Base-by-base conservation (phyloP, 1,140 invertebrate species). In the Drosophila sp. region DNA sequence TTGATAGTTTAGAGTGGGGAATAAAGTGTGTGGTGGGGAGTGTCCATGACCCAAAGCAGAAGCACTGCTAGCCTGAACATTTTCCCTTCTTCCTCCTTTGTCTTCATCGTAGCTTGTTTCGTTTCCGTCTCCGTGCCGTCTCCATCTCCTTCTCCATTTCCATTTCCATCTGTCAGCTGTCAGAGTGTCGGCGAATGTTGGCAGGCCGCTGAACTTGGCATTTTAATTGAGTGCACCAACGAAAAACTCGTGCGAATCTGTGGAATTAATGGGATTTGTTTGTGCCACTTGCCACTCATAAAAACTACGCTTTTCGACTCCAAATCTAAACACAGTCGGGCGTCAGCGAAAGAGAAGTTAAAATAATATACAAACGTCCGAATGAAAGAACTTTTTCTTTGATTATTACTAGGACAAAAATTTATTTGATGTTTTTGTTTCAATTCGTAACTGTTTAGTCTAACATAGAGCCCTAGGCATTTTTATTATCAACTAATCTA, bases 111-210 rank as follows among this genome's bases (percentile, higher is more conserved):
- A 27, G 7, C 66, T 68, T 23, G 55, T 44, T 60, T 40, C 56
- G 23, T 68, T 44, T 56, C 3, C 32, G 50, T 55, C 33, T 33
- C 30, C 41, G 47, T 11, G 17, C 17, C 41, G 1, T 10, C 23
- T 27, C 44, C 44, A 57, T 50, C 44, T 23, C 4, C 41, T 44
- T 25, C 44, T 50, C 25, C 23, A 50, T 50, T 50, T 50, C 44
- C 62, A 64, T 70, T 65, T 79, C 74, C 81, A 86, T 82, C 82
- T 82, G 83, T 87, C 82, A 87, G 79, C 79, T 85, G 83, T 87
- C 82, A 85, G 83, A 70, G 64, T 79, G 65, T 32, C 29, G 44
- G 25, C 47, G 50, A 66, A 78, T 41, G 74, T 65, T 77, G 79
- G 83, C 82, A 81, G 79, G 58, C 70, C 44, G 84, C 65, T 85